Percentiles rank a stretch among this genome's conserved stretches.
These are phyloP conservation scores for Parnassius smintheus DNA, from an alignment of 2,888 invertebrate species.

Conservation along the genomic window DNA sequence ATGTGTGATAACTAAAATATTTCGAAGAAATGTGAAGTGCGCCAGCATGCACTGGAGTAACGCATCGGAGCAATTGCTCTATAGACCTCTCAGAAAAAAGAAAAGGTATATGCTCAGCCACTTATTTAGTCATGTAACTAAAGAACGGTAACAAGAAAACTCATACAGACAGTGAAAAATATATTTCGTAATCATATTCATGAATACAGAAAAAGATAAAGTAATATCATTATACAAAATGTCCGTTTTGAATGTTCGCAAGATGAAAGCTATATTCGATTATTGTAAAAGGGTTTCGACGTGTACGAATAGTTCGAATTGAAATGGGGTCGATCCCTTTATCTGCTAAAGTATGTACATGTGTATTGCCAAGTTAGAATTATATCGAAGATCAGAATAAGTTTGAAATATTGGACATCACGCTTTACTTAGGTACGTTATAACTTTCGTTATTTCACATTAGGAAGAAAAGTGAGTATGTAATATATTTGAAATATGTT, in stretches of 20 bases:
- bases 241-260: constrained; percentile 52
- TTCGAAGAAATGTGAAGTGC: too few species aligned
- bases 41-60: too few species aligned
- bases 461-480: not conserved
- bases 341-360: constrained; percentile 40
- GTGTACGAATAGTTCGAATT: constrained; percentile 58
- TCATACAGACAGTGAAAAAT: not conserved
- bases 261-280: constrained; percentile 69
- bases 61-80: too few species aligned
- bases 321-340: constrained; percentile 51
- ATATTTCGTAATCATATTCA: constrained; percentile 23
- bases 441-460: constrained; percentile 2
- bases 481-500: too few species aligned
- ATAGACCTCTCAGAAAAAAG: too few species aligned
- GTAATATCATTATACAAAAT: constrained; percentile 60
- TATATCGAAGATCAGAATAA: constrained; percentile 20
- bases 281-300: constrained; percentile 66
- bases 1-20: too few species aligned
- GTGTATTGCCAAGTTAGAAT: constrained; percentile 28
- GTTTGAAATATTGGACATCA: constrained; percentile 22
- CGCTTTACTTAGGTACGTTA: constrained; percentile 13
- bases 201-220: constrained; percentile 31
- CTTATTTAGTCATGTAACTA: too few species aligned
- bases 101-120: too few species aligned
- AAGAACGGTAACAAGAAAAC: too few species aligned